Conservation (phyloP, 2,888 invertebrate species). For the Euphydryas editha region DNA sequence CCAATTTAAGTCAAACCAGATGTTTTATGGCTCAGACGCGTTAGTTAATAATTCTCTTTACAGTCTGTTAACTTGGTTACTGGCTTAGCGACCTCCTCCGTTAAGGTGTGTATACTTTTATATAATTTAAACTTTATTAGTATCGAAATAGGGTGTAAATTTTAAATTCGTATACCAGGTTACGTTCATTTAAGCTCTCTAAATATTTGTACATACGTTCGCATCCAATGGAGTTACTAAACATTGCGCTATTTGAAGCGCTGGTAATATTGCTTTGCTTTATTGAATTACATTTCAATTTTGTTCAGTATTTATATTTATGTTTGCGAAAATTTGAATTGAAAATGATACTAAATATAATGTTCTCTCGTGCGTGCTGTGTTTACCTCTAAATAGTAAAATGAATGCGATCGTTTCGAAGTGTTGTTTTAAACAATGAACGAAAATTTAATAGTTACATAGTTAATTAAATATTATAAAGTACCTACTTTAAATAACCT, state of each 20-base stretch:
- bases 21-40: conserved; percentile 49
- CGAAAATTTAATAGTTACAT: neutral
- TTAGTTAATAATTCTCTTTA: conserved; percentile 63
- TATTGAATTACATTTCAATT: conserved; percentile 41
- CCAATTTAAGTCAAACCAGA: conserved; percentile 45
- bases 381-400: conserved; percentile 1
- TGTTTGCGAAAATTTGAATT: conserved; percentile 33
- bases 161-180: conserved; percentile 4
- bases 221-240: conserved; percentile 38
- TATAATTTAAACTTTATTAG: conserved; percentile 28
- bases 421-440: neutral
- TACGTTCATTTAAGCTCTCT: conserved; percentile 43
- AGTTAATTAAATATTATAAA: neutral
- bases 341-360: conserved; percentile 24
- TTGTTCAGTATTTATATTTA: conserved; percentile 39
- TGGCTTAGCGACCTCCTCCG: conserved; percentile 48
- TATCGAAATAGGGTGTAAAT: conserved; percentile 21
- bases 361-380: neutral
- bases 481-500: neutral
- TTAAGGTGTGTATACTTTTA: conserved; percentile 27
- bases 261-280: conserved; percentile 39
- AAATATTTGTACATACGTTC: conserved; percentile 45
- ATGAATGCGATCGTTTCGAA: neutral
- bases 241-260: conserved; percentile 34
- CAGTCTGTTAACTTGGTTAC: conserved; percentile 53